These are phyloP conservation scores for Nomada ferruginata DNA, from an alignment of 2,888 invertebrate genomes.

Conservation along the genomic window DNA sequence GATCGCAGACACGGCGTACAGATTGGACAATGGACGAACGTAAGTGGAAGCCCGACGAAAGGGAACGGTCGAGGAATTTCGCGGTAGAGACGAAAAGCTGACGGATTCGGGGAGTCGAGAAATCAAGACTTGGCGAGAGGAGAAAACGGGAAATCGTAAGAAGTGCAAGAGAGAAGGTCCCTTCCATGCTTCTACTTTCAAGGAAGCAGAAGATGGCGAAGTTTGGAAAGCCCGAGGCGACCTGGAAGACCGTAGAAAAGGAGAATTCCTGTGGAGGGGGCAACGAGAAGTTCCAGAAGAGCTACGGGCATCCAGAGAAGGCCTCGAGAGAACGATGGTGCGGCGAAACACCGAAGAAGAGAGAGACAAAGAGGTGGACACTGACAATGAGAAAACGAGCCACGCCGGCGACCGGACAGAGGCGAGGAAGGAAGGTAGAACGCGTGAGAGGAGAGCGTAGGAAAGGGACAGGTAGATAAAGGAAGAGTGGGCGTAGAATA, in stretches of 20 bases:
- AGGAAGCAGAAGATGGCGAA: constrained; percentile 74
- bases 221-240: constrained; percentile 76
- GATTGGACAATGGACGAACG: constrained; percentile 46
- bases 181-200: constrained; percentile 51
- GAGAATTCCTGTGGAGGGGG: constrained; percentile 66
- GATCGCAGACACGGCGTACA: constrained; percentile 15
- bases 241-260: constrained; percentile 62
- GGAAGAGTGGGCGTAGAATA: constrained; percentile 60
- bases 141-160: constrained; percentile 27
- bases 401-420: constrained; percentile 12
- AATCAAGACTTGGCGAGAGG: constrained; percentile 39
- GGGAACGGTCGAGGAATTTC: constrained; percentile 34
- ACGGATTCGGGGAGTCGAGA: constrained; percentile 39
- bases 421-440: constrained; percentile 3
- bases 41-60: not conserved
- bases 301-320: constrained; percentile 62
- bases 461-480: constrained; percentile 14
- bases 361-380: constrained; percentile 61
- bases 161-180: constrained; percentile 1
- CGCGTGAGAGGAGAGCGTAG: not conserved
- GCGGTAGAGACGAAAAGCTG: constrained; percentile 20
- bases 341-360: constrained; percentile 29
- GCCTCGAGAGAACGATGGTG: constrained; percentile 47
- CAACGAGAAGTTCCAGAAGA: constrained; percentile 64
- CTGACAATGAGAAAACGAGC: constrained; percentile 68